Evolutionary conservation across 2,888 invertebrate species (phyloP), one percentile per base, ranked within the genome.

Genomic region (Spicauda simplicius): DNA sequence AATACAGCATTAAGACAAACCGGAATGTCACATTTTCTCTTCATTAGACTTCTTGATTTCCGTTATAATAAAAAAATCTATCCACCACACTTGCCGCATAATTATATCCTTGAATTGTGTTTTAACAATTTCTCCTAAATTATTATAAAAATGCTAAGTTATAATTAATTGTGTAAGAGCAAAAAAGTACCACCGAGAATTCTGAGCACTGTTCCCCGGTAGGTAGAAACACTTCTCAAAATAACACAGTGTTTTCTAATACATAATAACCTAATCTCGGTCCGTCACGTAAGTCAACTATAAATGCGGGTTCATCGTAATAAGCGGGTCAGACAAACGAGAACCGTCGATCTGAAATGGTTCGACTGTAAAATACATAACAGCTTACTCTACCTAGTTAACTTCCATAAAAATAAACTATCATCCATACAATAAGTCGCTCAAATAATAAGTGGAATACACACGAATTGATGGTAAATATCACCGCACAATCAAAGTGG

Each of bases 1-100:
- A 92, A 92, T 91, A 93, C 92, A 93, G 93, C 92, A 90, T 80
- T 86, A 91, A 92, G 93, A 93, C 91, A 92, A 93, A 92, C 93
- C 93, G 93, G 93, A 93, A 93, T 93, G 93, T 93, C 92, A 91
- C 91, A 92, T 88, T 84, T 88, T 85, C 85, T 88, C 86, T 84
- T 86, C 83, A 88, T 85, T 85, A 84, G 75, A 77, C 76, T 84
- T 80, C 83, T 85, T 80, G 85, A 86, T 88, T 86, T 84, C 80
- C 85, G 86, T 89, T 87, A 90, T 90, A 91, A 88, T 88, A 86
- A 90, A 88, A 86, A 87, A 76, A 81, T 80, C 85, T 85, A 86
- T 87, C 85, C 87, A 84, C 86, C 88, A 87, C 87, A 86, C 82
- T 83, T 81, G 80, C 86, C 87, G 87, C 85, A 85, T 82, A 83